Evolutionary conservation across 2,113 vertebrate genomes (phyloP).

Genomic region (Podarcis muralis): DNA sequence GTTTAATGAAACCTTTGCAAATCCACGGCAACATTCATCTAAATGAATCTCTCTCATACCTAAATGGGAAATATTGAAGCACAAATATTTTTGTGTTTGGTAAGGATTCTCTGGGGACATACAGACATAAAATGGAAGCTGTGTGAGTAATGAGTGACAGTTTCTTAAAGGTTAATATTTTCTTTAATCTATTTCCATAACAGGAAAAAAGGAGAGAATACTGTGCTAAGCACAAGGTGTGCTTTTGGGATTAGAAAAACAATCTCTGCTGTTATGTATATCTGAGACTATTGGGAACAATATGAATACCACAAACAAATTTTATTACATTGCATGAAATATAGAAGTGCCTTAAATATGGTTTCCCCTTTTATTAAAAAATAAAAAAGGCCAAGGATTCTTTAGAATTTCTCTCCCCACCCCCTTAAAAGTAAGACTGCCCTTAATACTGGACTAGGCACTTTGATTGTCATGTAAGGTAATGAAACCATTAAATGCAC

Average conservation of each 20-base stretch:
- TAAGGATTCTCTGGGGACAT: conserved; percentile 73
- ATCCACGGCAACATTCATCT: conserved; percentile 58
- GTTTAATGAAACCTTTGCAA: conserved; percentile 67
- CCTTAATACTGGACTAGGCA: conserved; percentile 75
- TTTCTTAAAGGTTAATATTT: conserved; percentile 87
- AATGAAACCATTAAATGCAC: conserved; percentile 97
- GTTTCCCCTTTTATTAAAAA: conserved; percentile 75
- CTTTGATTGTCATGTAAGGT: conserved; percentile 90
- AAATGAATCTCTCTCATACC: conserved; percentile 75
- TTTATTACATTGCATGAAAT: conserved; percentile 76
- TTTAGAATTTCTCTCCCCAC: conserved; percentile 47
- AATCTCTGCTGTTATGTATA: conserved; percentile 77
- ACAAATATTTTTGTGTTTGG: conserved; percentile 80
- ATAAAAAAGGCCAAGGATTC: conserved; percentile 40
- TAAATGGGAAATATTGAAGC: conserved; percentile 76
- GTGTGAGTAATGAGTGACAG: conserved; percentile 80
- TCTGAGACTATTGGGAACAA: conserved; percentile 72
- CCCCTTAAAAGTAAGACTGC: conserved; percentile 63
- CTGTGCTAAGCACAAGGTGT: conserved; percentile 75
- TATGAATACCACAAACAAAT: conserved; percentile 60
- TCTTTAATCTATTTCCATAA: conserved; percentile 83
- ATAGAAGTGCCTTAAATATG: conserved; percentile 72
- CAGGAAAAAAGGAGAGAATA: conserved; percentile 71
- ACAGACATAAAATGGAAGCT: conserved; percentile 66
- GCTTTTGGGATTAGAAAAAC: conserved; percentile 83